Base-by-base conservation (phyloP, 2,888 invertebrate genomes). In the Noctua janthe region DNA sequence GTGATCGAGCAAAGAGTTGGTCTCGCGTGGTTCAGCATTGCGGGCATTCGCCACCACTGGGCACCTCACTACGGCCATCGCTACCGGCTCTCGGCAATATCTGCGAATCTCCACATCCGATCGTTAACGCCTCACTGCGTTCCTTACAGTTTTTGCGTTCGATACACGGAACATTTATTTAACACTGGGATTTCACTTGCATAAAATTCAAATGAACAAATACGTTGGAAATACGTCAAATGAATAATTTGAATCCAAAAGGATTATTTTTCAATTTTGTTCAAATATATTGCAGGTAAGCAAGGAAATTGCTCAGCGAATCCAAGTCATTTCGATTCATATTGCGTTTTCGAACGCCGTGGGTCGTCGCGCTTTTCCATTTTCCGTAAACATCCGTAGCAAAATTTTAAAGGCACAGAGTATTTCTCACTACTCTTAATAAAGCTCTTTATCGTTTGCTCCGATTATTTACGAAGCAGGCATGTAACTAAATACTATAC, bases 21-120 rank as follows among this genome's bases (percentile, higher is more conserved):
- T 95, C 92, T 92, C 96, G 96, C 96, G 92, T 91, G 93, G 92
- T 82, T 94, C 94, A 93, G 76, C 94, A 96, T 95, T 92, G 93
- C 95, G 96, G 96, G 88, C 95, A 92, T n/a, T 75, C 86, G 80
- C 81, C 82, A 83, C 80, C 83, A 83, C 83, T 86, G 85, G 82
- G 86, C 89, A 88, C 86, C 51, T 29, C 74, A 47, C 56, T n/a
- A 10, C 51, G 20, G 47, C 49, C 43, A 8, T 56, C 56, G 73
- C 49, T 54, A 54, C 51, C 51, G 54, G 20, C 54, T 77, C 80
- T 49, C 43, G 66, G 78, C 74, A 80, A 56, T 85, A 76, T 82
- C 82, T 80, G 71, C 78, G 62, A 83, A 89, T 90, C 91, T 87
- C 74, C 87, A 88, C 88, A 90, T 89, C 89, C 89, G 90, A 91